Evolutionary conservation across 2,797 vertebrate genomes (phyloP), one percentile per base, ranked within the genome.

Genomic region (Micrastur ruficollis): DNA sequence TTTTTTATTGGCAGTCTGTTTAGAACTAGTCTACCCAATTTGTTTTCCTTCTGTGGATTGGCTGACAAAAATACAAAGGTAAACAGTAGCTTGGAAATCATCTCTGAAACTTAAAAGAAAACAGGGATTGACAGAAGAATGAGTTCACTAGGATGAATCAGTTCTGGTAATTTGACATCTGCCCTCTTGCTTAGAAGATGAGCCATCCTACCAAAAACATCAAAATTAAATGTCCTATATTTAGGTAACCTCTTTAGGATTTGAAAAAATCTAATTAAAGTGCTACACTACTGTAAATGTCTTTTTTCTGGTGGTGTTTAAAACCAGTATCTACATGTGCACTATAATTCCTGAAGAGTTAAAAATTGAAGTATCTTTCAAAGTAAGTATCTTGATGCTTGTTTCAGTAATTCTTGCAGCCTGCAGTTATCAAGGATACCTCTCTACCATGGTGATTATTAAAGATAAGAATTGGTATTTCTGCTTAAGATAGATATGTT

Each of bases 1-100:
- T 96, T 94, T 96, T 97, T 96, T 92, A 95, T 95, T 82, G 94
- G 59, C 59, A 86, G 82, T 78, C 95, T 95, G 86, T 93, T 96
- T 94, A 94, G 86, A 95, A 84, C 55, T 84, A 68, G 91, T 88
- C 80, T 63, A 38, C 46, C 31, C 52, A 86, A 81, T 94, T 95
- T 89, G 66, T 90, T 94, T 96, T 70, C 73, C 29, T 88, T 84
- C 86, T 90, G 70, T 88, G 71, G 90, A 94, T 73, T 94, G 93
- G 86, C 81, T 97, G 96, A 86, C 70, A 81, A 92, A 95, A 95
- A 42, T 62, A 92, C 67, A 70, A 84, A 94, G 90, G 90, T 86
- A 95, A 94, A 73, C 73, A 91, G 78, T 59, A 62, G 46, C 50
- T 93, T 81, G 85, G 61, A 90, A 84, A 86, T 92, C 5, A 46